phyloP scores from a whole-genome alignment of 1,140 invertebrate species.

The Dryas iulia region DNA sequence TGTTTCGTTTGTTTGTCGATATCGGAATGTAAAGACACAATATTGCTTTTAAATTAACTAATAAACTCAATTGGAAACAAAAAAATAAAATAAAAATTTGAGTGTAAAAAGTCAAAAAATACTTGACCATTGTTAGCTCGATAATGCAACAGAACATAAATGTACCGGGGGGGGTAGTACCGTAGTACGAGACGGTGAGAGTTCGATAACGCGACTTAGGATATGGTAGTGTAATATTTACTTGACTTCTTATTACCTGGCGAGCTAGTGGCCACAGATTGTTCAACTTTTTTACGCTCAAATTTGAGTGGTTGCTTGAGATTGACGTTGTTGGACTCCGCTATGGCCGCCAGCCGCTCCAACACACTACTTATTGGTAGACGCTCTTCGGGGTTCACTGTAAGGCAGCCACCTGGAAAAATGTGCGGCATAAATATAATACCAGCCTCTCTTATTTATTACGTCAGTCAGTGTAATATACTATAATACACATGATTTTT shows the following conservation, averaged over 20 bases:
- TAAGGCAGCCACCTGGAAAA: conserved; percentile 88
- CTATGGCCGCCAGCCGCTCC: conserved; percentile 92
- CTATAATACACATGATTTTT: too few species aligned
- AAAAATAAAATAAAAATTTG: conserved; percentile 68
- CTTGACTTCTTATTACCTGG: conserved; percentile 82
- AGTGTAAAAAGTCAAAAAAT: conserved; percentile 81
- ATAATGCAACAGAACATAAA: conserved; percentile 74
- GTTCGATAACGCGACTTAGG: conserved; percentile 53
- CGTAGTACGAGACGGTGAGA: conserved; percentile 32
- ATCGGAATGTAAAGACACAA: conserved; percentile 74
- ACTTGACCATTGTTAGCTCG: conserved; percentile 81
- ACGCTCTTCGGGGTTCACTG: conserved; percentile 89
- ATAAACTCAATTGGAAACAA: conserved; percentile 59
- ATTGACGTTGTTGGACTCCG: conserved; percentile 90
- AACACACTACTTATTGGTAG: conserved; percentile 89
- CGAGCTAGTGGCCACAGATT: conserved; percentile 81
- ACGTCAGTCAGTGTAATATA: too few species aligned
- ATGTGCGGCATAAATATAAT: conserved; percentile 24
- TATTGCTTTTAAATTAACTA: conserved; percentile 50
- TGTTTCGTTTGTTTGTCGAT: conserved; percentile 56
- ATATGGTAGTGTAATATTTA: conserved; percentile 82
- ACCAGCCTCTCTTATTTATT: too few species aligned
- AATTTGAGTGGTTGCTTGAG: conserved; percentile 87
- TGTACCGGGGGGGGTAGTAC: conserved; percentile 41
- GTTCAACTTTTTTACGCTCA: conserved; percentile 83